A percentile compares a stretch with the other conserved stretches of the same genome.
Evolutionary conservation across 2,113 vertebrate species (phyloP).

Genomic region (Cyrtonyx montezumae): DNA sequence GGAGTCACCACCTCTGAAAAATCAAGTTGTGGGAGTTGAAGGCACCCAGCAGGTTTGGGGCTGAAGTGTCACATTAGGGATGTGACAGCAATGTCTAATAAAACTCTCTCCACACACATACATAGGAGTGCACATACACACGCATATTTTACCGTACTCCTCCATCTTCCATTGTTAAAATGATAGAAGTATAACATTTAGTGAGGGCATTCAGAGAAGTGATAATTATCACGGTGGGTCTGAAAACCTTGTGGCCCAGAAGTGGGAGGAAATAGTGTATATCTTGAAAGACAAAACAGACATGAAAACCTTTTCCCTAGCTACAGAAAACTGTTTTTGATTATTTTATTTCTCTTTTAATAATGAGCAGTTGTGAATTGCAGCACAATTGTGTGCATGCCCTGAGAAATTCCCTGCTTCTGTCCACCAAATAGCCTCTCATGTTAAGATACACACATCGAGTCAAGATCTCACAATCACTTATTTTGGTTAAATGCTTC

Average conservation of each 20-base stretch:
- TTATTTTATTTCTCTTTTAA: constrained; percentile 3
- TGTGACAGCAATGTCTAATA: constrained; percentile 4
- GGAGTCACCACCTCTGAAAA: constrained; percentile 17
- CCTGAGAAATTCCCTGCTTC: not conserved
- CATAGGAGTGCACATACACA: not conserved
- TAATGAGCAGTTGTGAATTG: not conserved
- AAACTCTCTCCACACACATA: not conserved
- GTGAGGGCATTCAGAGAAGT: constrained; percentile 46
- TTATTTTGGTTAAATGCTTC: not conserved
- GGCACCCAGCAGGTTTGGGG: constrained; percentile 33
- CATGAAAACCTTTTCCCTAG: not conserved
- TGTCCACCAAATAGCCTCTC: not conserved
- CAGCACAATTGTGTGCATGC: not conserved
- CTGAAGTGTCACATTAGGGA: constrained; percentile 21
- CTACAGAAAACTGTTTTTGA: not conserved
- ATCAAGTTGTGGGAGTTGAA: constrained; percentile 26
- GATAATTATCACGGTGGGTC: constrained; percentile 59
- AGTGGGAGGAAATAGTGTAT: not conserved
- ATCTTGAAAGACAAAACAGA: not conserved
- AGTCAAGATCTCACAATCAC: not conserved
- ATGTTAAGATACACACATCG: rapidly evolving
- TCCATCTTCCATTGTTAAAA: constrained; percentile 29
- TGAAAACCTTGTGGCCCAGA: not conserved
- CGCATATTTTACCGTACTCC: not conserved
- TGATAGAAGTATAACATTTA: not conserved